Conservation (phyloP, 2,797 vertebrate species). For the Pangasius djambal region DNA sequence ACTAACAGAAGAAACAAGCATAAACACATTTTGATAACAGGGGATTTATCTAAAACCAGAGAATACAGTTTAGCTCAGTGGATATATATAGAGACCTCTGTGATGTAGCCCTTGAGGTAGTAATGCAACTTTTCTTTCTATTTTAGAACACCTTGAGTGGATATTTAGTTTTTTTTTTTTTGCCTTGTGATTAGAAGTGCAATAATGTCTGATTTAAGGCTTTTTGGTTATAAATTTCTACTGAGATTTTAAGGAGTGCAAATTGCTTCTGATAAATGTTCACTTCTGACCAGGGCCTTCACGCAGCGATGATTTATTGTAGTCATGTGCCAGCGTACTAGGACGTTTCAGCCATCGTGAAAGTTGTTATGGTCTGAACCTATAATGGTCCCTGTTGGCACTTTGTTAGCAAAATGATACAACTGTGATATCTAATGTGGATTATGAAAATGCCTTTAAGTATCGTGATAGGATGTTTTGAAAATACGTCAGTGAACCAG, state of each 20-base stretch:
- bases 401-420: neutral
- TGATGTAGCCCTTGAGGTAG: neutral
- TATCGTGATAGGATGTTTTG: neutral
- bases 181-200: neutral
- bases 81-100: neutral
- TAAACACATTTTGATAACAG: neutral
- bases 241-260: neutral
- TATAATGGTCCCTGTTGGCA: neutral
- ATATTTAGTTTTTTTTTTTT: neutral
- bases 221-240: neutral
- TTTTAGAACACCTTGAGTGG: neutral
- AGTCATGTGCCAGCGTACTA: neutral
- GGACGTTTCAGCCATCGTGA: neutral
- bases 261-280: neutral
- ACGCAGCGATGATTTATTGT: neutral
- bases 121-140: neutral
- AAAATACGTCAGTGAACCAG: neutral
- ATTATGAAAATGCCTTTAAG: neutral
- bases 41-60: neutral
- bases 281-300: neutral
- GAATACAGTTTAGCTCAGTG: neutral
- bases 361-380: neutral
- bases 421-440: neutral
- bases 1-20: neutral
- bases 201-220: neutral